Conservation (phyloP, 2,797 vertebrate genomes). For the Thunnus albacares region DNA sequence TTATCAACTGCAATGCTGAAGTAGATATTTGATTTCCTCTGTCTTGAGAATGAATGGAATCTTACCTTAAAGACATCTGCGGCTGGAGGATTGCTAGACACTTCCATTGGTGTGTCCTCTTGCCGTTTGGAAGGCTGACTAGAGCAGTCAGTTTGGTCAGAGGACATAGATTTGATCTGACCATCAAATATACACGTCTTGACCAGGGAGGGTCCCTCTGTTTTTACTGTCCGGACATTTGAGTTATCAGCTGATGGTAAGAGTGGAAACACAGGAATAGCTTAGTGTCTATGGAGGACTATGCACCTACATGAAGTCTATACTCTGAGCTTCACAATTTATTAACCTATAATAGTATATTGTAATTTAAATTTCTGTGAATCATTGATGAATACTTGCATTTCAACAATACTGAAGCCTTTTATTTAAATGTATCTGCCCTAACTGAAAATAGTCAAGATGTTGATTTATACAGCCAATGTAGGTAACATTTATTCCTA, state of each 20-base stretch:
- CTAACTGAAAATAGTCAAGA: background rate
- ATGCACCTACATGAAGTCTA: background rate
- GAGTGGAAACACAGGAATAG: conserved; percentile 33
- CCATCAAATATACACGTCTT: conserved; percentile 96
- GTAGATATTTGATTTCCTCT: background rate
- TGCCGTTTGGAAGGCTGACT: conserved; percentile 89
- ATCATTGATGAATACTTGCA: background rate
- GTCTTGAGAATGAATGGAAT: background rate
- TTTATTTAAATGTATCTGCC: conserved; percentile 6
- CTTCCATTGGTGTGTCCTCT: conserved; percentile 97
- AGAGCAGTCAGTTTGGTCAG: conserved; percentile 88
- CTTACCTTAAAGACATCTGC: conserved; percentile 90
- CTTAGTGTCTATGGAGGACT: background rate
- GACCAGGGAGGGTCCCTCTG: conserved; percentile 91
- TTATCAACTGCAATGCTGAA: conserved; percentile 17
- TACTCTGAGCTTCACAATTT: background rate
- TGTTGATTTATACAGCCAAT: background rate
- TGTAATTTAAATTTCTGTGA: background rate
- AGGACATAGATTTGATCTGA: conserved; percentile 88
- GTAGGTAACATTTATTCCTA: background rate
- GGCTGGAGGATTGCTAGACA: conserved; percentile 90
- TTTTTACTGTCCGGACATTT: conserved; percentile 91
- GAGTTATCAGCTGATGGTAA: conserved; percentile 82
- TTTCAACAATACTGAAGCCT: background rate
- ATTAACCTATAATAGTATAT: background rate